phyloP scores from a whole-genome alignment of 2,888 invertebrate species.

The Zaprionus lineosus region DNA sequence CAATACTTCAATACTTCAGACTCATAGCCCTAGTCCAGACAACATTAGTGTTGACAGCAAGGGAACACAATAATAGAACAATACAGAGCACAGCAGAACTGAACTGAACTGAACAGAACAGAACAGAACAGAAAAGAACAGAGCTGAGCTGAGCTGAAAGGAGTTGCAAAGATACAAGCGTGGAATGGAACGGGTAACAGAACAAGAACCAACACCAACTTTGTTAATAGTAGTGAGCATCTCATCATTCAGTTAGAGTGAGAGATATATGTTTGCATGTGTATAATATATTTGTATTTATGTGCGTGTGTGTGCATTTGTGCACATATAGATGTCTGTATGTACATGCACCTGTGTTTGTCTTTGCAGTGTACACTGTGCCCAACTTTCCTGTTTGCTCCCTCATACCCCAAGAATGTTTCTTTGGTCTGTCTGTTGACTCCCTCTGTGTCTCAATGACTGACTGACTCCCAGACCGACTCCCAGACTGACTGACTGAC shows the following conservation, averaged over 20 bases:
- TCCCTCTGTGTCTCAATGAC: not conserved
- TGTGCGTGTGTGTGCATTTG: too few relatives aligned
- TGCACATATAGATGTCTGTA: too few relatives aligned
- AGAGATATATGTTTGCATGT: too few relatives aligned
- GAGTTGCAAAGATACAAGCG: too few relatives aligned
- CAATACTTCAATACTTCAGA: too few relatives aligned
- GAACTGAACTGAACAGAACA: slow-evolving; percentile 7
- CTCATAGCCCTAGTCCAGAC: slow-evolving; percentile 53
- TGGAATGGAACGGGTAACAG: slow-evolving; percentile 3
- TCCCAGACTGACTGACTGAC: too few relatives aligned
- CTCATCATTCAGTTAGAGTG: slow-evolving; percentile 54
- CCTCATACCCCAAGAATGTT: too few relatives aligned
- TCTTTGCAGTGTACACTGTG: slow-evolving; percentile 28
- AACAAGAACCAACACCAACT: slow-evolving; percentile 52
- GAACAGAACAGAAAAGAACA: not conserved
- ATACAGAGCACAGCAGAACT: not conserved
- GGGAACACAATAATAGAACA: slow-evolving; percentile 22
- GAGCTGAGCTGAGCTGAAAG: too few relatives aligned
- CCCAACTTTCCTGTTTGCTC: slow-evolving; percentile 19
- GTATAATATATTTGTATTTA: too few relatives aligned
- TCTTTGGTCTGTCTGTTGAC: too few relatives aligned
- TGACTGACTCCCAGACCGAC: not conserved
- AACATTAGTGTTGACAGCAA: slow-evolving; percentile 70
- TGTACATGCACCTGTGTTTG: slow-evolving; percentile 58
- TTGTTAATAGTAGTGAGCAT: slow-evolving; percentile 68